phyloP scores from a whole-genome alignment of 2,888 invertebrate genomes.

The Trissolcus japonicus region DNA sequence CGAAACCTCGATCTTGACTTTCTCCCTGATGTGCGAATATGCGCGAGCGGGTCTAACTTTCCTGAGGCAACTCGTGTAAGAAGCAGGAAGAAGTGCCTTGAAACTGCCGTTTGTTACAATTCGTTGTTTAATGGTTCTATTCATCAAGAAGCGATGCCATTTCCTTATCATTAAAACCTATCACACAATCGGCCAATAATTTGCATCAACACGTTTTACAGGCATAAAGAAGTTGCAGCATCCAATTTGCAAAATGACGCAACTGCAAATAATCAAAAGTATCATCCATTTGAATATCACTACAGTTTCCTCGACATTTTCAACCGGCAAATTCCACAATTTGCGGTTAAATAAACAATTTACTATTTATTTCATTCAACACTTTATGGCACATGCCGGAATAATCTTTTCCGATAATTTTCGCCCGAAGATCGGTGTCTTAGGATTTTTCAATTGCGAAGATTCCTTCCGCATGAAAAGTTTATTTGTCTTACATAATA shows the following conservation, averaged over 20 bases:
- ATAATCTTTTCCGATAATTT: no score
- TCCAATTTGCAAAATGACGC: neutral
- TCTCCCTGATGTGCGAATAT: slow-evolving; percentile 59
- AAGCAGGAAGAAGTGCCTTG: slow-evolving; percentile 25
- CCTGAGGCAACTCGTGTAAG: slow-evolving; percentile 14
- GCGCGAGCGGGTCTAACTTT: slow-evolving; percentile 32
- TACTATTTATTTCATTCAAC: no score
- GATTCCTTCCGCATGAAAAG: no score
- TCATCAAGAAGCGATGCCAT: slow-evolving; percentile 1
- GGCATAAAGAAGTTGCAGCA: neutral
- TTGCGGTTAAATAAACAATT: no score
- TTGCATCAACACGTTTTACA: neutral
- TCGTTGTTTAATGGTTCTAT: slow-evolving; percentile 21
- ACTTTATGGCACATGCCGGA: no score
- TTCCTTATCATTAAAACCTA: slow-evolving; percentile 12
- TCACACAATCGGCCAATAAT: neutral
- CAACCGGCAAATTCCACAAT: neutral
- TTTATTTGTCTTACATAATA: no score
- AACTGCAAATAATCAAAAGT: neutral
- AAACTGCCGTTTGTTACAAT: slow-evolving; percentile 20
- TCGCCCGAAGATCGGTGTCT: no score
- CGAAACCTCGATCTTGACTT: slow-evolving; percentile 68
- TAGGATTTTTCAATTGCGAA: no score
- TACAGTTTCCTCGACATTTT: neutral
- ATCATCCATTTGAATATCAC: neutral